Base-by-base conservation (phyloP, 2,113 vertebrate species). In the Erythrolamprus reginae region DNA sequence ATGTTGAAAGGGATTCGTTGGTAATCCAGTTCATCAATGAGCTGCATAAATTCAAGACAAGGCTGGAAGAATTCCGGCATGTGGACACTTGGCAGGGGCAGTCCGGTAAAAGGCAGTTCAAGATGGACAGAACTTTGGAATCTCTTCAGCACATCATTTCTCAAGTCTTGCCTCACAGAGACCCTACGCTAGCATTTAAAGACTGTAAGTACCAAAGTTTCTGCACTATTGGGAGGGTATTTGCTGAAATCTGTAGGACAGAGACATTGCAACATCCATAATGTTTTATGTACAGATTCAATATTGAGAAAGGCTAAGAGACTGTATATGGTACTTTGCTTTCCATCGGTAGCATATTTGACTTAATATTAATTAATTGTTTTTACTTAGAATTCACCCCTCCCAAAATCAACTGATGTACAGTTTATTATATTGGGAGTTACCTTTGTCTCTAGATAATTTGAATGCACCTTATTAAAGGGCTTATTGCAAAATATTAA, bases 171-270 rank as follows among this genome's bases (percentile, higher is more conserved):
- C 97, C 97, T 89, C 96, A 97, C 92, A 96, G 96, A 94, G 97
- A 98, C 93, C 96, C 93, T 1, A 94, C 96, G 86, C 91, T 96
- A 28, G 94, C 96, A 87, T 97, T 97, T 92, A 97, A 96, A 96
- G 97, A 98, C 95, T 95, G 97, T 98, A 96, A 98, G 98, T 98
- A 98, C 85, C 91, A 58, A 91, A 56, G 55, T 65, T 92, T 85
- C 89, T 88, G 53, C 12, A 77, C 89, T 94, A 88, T 89, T 92
- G 26, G 91, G 88, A 91, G 90, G 91, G 91, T 90, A 61, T 33
- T 84, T 51, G n/a, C 94, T 95, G 89, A 88, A 93, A 89, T 89
- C 52, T 65, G 88, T 90, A 94, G 89, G 85, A 88, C 92, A 93
- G 88, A 87, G 42, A 33, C 56, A 42, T 2, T 48, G 48, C 26